Conservation (phyloP, 1,140 invertebrate genomes). For the Euschistus heros region DNA sequence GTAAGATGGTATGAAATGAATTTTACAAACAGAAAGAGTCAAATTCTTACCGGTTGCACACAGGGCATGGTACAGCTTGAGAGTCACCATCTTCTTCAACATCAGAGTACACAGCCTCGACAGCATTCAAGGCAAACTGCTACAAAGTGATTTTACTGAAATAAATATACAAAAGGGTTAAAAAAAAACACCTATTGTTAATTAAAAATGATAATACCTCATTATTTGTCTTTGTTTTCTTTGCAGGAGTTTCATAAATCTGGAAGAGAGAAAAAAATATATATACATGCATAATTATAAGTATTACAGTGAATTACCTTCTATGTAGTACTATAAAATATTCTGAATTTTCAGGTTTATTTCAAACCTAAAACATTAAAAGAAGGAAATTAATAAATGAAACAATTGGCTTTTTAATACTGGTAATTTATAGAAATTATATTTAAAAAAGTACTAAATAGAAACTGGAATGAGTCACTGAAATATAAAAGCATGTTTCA, state of each 20-base stretch:
- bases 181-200: not conserved
- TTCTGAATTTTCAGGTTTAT: too few species aligned
- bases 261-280: not conserved
- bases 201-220: constrained; percentile 1
- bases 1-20: too few species aligned
- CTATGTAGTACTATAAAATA: too few species aligned
- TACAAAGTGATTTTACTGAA: not conserved
- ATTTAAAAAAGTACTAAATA: too few species aligned
- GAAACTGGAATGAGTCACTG: too few species aligned
- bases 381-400: too few species aligned
- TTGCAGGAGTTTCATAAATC: constrained; percentile 8
- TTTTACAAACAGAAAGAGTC: not conserved
- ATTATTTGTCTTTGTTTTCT: constrained; percentile 9
- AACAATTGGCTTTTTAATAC: too few species aligned
- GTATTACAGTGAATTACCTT: not conserved
- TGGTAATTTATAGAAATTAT: too few species aligned
- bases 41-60: constrained; percentile 7
- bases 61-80: not conserved
- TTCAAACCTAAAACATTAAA: too few species aligned
- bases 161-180: not conserved
- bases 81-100: constrained; percentile 2
- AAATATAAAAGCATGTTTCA: too few species aligned
- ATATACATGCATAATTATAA: not conserved
- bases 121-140: constrained; percentile 1
- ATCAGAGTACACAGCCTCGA: constrained; percentile 8